Evolutionary conservation across 2,113 vertebrate genomes (phyloP), one percentile per base, ranked within the genome.

Genomic region (Ifrita kowaldi): DNA sequence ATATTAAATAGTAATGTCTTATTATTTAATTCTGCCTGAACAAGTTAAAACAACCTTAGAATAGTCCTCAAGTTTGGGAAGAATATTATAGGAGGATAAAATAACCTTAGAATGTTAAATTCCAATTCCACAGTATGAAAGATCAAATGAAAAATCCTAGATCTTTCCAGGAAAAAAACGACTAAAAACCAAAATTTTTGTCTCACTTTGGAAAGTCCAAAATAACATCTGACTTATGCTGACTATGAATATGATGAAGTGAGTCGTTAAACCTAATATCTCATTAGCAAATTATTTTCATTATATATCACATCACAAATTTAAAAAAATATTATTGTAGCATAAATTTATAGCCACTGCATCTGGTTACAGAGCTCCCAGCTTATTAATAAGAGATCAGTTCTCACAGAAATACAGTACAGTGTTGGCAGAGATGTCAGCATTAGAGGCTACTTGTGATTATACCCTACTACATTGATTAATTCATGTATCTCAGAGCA

Each of bases 81-180:
- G 32, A 73, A 84, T 80, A 16, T 80, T 49, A 11, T 44, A 74
- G 57, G 33, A 93, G 18, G 13, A 63, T 49, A 62, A 74, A 35
- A 33, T 76, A 60, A 75, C 8, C 47, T 63, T 46, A 64, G 46
- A 84, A 81, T 11, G 39, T 69, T 70, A 76, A 84, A 91, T 47
- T 80, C 11, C 7, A 70, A n/a, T 76, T 83, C 41, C 52, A 60
- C 18, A 86, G 8, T 10, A 81, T 55, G 68, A 49, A 84, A 33
- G 24, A 67, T 50, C 9, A 67, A 42, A 17, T 80, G 41, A 68
- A 92, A 79, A 33, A 63, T 60, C 13, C 8, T 39, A 47, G 13
- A 41, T 47, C 5, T 74, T 85, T 53, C 0, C 0, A 41, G 4
- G 4, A 2, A 57, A 52, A 56, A 64, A 49, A 16, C 2, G 49